phyloP scores from a whole-genome alignment of 2,113 vertebrate genomes.

The Ploceus nigricollis region DNA sequence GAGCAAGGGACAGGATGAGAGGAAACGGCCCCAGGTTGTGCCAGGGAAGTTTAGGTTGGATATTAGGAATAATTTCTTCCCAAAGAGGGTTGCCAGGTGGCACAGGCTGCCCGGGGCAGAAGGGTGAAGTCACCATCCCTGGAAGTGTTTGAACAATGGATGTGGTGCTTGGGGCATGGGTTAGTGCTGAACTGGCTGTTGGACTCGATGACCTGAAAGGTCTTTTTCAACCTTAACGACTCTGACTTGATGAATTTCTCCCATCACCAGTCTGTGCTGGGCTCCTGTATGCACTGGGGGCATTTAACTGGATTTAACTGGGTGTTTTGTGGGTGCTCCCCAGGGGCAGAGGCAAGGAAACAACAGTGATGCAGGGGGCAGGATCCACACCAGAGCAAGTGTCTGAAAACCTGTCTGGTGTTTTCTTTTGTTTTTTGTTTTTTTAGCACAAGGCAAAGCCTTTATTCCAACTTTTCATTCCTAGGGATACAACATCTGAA shows the following conservation, averaged over 20 bases:
- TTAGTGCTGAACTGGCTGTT: neutral
- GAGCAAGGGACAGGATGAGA: neutral
- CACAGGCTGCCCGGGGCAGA: neutral
- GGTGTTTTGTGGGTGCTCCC: neutral
- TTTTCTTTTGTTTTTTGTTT: neutral
- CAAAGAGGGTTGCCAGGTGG: neutral
- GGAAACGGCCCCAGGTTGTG: neutral
- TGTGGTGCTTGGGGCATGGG: neutral
- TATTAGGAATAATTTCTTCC: neutral
- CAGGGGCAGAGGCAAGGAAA: neutral
- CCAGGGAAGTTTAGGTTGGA: neutral
- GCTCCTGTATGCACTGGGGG: neutral
- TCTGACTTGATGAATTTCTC: neutral
- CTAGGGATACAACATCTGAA: conserved; percentile 84
- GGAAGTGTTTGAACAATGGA: neutral
- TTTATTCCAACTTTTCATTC: conserved; percentile 54
- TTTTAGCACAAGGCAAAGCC: conserved; percentile 49
- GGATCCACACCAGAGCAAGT: neutral
- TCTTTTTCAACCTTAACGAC: neutral
- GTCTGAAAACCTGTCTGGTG: neutral
- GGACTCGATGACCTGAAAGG: neutral
- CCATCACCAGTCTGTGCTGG: neutral
- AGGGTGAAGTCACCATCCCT: neutral
- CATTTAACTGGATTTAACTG: neutral
- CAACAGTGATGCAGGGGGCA: neutral